Conservation (phyloP, 1,140 invertebrate species). For the Drosophila malerkotliana region DNA sequence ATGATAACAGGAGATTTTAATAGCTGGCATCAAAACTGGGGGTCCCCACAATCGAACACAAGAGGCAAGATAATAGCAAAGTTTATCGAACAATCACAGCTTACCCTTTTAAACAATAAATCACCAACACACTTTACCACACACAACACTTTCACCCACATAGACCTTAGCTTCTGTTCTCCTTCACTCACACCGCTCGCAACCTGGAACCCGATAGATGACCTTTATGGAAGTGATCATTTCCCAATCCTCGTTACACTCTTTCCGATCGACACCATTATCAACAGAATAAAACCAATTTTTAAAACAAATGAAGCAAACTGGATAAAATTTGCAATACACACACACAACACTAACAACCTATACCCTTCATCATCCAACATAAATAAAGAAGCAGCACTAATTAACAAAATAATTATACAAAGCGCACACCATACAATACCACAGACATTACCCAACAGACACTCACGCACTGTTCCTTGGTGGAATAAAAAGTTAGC, state of each 20-base stretch:
- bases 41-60: background rate
- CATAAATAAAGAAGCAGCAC: no score
- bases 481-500: constrained; percentile 8
- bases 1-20: background rate
- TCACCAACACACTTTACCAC: no score
- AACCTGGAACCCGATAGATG: background rate
- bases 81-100: background rate
- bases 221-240: background rate
- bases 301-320: no score
- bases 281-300: no score
- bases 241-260: background rate
- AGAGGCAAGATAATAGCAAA: background rate
- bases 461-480: background rate
- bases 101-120: background rate
- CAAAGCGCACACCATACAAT: no score
- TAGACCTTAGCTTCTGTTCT: constrained; percentile 1
- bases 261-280: background rate
- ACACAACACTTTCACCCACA: no score
- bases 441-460: no score
- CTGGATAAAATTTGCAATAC: no score
- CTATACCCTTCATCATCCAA: no score
- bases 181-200: background rate
- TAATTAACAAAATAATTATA: no score
- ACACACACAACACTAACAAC: no score
- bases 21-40: constrained; percentile 2